Evolutionary conservation across 2,888 invertebrate species (phyloP), one percentile per base, ranked within the genome.

Genomic region (Drosophila percnosoma): DNA sequence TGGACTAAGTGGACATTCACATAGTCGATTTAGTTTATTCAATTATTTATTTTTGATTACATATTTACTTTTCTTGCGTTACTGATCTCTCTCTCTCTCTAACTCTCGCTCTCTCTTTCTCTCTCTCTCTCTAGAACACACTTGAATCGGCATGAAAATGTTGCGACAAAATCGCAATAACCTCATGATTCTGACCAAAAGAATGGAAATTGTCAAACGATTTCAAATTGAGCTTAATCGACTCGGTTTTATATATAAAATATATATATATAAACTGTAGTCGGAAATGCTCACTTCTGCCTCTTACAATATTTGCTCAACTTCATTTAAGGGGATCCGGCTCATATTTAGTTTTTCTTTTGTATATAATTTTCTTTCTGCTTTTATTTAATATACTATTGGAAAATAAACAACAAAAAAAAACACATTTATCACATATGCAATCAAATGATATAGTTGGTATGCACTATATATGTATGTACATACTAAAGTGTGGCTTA

Each of bases 381-480:
- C 6, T 21, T 21, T 42, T 11, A 42, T 42, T 42, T 21, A n/a
- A n/a, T 4, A 10, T 4, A n/a, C 42, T 21, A 42, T 40, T 40
- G 13, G n/a, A 42, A 42, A 42, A 42, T 42, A 11, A 24, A 24
- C 2, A 10, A 27, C 8, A 11, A n/a, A 21, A 34, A 11, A 33
- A n/a, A 33, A 55, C n/a, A 48, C n/a, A 29, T 69, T 36, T 68
- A 74, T 78, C 74, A 74, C 77, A 68, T 54, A 27, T 2, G 15
- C 33, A 21, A 21, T 18, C 2, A 34, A 45, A 15, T 21, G 36
- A 60, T 29, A 11, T 38, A 13, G 24, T 29, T 36, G n/a, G n/a
- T 10, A 40, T 40, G 10, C 4, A n/a, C 40, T 21, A 34, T 27
- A 15, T 27, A 4, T 21, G 31, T 27, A 15, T 27, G 6, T 36